Conservation (phyloP, 2,888 invertebrate species). For the Griposia aprilina region DNA sequence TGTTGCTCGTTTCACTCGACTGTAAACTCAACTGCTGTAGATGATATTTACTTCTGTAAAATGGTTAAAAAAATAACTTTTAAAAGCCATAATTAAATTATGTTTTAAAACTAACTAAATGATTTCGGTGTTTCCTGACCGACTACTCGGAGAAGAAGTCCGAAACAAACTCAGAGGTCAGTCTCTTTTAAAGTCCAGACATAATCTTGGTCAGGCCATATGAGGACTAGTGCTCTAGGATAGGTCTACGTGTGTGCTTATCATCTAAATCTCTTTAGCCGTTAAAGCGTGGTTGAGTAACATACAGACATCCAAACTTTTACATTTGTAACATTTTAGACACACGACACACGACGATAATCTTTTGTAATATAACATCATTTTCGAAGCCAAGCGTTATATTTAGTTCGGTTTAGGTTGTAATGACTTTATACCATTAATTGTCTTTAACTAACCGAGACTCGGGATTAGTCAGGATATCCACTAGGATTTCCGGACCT, state of each 20-base stretch:
- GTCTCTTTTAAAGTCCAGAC: too few relatives aligned
- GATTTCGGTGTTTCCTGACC: too few relatives aligned
- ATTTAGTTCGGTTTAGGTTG: background rate
- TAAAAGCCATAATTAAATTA: too few relatives aligned
- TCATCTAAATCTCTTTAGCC: background rate
- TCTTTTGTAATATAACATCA: background rate
- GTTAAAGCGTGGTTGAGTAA: background rate
- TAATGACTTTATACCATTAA: conserved; percentile 11
- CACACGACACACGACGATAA: background rate
- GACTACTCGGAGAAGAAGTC: too few relatives aligned
- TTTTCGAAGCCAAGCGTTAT: background rate
- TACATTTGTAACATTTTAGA: background rate
- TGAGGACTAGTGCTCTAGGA: background rate
- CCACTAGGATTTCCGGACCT: conserved; percentile 45
- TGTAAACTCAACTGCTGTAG: background rate
- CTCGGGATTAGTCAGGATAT: conserved; percentile 10
- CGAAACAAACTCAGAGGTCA: too few relatives aligned
- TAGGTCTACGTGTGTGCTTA: background rate
- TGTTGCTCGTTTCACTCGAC: background rate
- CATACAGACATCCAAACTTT: background rate
- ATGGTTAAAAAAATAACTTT: too few relatives aligned
- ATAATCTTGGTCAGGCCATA: too few relatives aligned
- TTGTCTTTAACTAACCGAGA: conserved; percentile 16
- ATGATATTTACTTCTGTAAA: too few relatives aligned
- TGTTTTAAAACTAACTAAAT: too few relatives aligned